Percentiles rank a stretch among this genome's conserved stretches.
These are phyloP conservation scores for Rapana venosa DNA, from an alignment of 2,888 invertebrate species.

Conservation along the genomic window DNA sequence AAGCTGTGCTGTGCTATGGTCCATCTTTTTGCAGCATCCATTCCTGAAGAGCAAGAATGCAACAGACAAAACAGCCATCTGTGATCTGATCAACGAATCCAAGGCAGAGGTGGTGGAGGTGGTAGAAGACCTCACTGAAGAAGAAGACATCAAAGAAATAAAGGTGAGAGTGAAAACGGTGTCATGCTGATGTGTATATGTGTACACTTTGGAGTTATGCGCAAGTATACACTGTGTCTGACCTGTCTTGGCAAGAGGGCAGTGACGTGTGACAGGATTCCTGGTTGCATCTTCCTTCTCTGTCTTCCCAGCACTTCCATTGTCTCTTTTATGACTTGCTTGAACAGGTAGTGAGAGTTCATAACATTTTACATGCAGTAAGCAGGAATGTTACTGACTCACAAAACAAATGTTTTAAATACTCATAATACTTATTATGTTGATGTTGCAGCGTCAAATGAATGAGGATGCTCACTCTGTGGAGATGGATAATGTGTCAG, in stretches of 20 bases:
- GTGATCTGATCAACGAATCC: constrained; percentile 94
- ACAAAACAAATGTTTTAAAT: no score
- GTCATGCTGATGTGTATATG: no score
- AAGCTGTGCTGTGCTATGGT: not conserved
- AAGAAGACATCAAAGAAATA: constrained; percentile 69
- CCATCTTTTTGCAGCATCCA: constrained; percentile 83
- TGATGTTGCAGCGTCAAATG: constrained; percentile 61
- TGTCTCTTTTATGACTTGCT: no score
- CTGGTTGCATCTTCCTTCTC: no score
- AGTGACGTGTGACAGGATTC: no score
- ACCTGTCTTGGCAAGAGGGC: no score
- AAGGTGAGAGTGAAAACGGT: constrained; percentile 55
- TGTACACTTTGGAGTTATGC: no score
- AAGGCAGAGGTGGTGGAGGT: constrained; percentile 96
- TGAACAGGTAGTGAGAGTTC: no score
- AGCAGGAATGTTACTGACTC: no score
- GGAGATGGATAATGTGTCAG: constrained; percentile 64
- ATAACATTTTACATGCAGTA: no score
- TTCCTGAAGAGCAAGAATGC: constrained; percentile 86
- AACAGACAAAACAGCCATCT: constrained; percentile 90
- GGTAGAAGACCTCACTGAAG: constrained; percentile 84
- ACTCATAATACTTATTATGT: not conserved
- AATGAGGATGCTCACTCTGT: constrained; percentile 61
- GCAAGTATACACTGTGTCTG: no score
- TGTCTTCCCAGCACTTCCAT: no score